Percentiles rank a stretch among this genome's conserved stretches.
These are phyloP conservation scores for Aromia moschata DNA, from an alignment of 2,888 invertebrate genomes.

Conservation along the genomic window DNA sequence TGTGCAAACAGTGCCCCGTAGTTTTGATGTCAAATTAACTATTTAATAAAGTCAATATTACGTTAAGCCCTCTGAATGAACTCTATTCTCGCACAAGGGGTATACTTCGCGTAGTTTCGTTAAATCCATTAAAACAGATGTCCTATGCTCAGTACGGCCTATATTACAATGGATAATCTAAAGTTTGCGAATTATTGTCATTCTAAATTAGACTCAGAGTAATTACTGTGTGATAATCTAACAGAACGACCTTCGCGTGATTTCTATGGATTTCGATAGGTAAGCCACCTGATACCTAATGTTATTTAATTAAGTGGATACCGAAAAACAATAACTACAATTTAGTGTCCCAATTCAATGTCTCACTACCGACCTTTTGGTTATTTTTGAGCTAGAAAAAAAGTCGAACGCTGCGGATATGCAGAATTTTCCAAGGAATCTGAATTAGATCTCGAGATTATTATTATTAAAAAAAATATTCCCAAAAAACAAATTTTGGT, in stretches of 20 bases:
- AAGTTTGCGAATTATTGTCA: background rate
- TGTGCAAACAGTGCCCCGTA: background rate
- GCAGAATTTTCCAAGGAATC: too few relatives aligned
- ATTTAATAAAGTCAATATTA: conserved; percentile 5
- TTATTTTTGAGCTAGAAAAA: too few relatives aligned
- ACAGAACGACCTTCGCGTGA: background rate
- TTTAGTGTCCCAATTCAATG: too few relatives aligned
- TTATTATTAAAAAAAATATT: too few relatives aligned
- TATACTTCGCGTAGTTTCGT: conserved; percentile 1
- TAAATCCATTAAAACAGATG: conserved; percentile 2
- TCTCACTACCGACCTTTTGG: too few relatives aligned
- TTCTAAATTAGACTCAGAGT: background rate
- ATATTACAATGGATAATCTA: conserved; percentile 10
- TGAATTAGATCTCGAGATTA: too few relatives aligned
- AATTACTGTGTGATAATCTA: background rate
- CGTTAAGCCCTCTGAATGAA: background rate
- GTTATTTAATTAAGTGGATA: too few relatives aligned
- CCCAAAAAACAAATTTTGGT: too few relatives aligned
- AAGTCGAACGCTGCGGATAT: too few relatives aligned
- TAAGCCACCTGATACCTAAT: too few relatives aligned
- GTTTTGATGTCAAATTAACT: background rate
- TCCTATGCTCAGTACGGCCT: background rate
- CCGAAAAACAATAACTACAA: too few relatives aligned
- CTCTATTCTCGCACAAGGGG: background rate
- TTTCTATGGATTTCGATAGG: too few relatives aligned